phyloP scores from a whole-genome alignment of 2,797 vertebrate genomes.

The Sarcophilus harrisii region DNA sequence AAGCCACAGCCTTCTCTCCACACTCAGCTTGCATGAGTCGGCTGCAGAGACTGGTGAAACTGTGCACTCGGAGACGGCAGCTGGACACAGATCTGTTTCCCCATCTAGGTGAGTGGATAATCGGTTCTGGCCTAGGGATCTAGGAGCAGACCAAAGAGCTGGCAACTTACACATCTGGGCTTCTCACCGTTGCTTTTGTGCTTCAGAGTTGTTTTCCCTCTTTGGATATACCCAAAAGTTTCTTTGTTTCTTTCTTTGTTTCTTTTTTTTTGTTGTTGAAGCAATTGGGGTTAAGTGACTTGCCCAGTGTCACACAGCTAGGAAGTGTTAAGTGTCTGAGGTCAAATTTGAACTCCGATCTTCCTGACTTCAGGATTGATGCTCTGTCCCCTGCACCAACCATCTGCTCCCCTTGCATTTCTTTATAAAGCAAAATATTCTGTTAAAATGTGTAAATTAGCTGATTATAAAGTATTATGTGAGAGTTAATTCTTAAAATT shows the following conservation, averaged over 20 bases:
- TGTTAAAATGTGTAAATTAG: not conserved
- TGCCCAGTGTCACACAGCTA: too few relatives aligned
- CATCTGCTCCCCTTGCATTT: not conserved
- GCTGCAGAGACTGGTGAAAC: conserved; percentile 97
- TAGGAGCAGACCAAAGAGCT: not conserved
- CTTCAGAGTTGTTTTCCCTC: too few relatives aligned
- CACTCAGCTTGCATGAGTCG: conserved; percentile 93
- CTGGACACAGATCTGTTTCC: conserved; percentile 96
- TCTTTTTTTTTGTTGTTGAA: too few relatives aligned
- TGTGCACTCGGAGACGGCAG: conserved; percentile 94
- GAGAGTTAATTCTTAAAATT: not conserved
- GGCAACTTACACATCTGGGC: too few relatives aligned
- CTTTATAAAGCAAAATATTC: not conserved
- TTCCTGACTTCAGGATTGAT: too few relatives aligned
- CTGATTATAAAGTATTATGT: not conserved
- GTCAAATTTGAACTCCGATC: too few relatives aligned
- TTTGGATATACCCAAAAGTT: too few relatives aligned
- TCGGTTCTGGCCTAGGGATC: rapidly evolving
- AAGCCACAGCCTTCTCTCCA: conserved; percentile 92
- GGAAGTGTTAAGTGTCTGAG: too few relatives aligned
- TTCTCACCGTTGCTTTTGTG: too few relatives aligned
- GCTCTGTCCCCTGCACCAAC: too few relatives aligned
- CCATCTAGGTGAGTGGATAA: conserved; percentile 91
- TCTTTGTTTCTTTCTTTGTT: too few relatives aligned
- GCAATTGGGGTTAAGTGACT: too few relatives aligned